These are phyloP conservation scores for Ptyas mucosa DNA, from an alignment of 2,113 vertebrate species.

Conservation along the genomic window DNA sequence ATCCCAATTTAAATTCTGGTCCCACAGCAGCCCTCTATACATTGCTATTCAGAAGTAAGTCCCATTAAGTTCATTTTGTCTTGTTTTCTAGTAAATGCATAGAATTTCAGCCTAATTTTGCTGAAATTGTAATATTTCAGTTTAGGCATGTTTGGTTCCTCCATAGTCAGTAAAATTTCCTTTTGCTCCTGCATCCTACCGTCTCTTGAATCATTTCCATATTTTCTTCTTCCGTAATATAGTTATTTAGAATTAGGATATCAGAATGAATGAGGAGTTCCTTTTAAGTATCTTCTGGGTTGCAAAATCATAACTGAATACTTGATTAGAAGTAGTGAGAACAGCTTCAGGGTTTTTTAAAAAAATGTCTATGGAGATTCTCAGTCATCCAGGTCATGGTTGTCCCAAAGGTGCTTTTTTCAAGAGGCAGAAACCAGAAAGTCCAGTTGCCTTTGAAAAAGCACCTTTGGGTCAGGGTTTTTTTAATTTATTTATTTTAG, in stretches of 20 bases:
- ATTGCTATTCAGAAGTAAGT: neutral
- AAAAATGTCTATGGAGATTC: no score
- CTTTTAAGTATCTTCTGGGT: neutral
- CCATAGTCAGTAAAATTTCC: neutral
- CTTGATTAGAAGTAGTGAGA: neutral
- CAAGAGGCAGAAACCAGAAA: no score
- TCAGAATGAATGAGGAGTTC: neutral
- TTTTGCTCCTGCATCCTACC: neutral
- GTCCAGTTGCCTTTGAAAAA: no score
- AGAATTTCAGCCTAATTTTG: neutral
- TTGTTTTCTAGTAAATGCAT: neutral
- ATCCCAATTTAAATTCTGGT: neutral
- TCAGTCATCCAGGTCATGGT: no score
- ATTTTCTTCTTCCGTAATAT: neutral
- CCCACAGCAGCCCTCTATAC: neutral
- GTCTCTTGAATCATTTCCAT: neutral
- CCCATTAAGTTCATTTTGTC: neutral
- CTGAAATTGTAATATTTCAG: neutral
- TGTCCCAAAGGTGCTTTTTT: no score
- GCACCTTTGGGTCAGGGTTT: neutral
- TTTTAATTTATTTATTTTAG: neutral
- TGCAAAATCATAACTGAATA: neutral
- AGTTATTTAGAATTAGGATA: neutral
- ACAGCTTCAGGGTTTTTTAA: neutral
- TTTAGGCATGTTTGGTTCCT: neutral